Evolutionary conservation across 2,888 invertebrate species (phyloP).

Genomic region (Chydorus sphaericus): DNA sequence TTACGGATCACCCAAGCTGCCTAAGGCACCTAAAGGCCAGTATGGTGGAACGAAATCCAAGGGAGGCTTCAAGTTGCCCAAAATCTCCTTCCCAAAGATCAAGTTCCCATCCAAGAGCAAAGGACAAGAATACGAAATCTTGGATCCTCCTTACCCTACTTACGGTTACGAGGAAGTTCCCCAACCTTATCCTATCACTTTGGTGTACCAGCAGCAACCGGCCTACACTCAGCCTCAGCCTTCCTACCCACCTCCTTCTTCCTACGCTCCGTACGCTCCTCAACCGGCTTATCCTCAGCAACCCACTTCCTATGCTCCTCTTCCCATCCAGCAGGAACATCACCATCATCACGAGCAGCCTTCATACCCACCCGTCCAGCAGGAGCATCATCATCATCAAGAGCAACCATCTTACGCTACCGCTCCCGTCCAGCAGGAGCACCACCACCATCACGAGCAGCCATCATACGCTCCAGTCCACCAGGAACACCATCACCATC

Average conservation of each 20-base stretch:
- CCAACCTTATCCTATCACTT: constrained; percentile 13
- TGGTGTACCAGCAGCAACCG: constrained; percentile 12
- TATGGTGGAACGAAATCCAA: constrained; percentile 13
- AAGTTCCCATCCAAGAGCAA: constrained; percentile 11
- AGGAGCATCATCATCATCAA: neutral
- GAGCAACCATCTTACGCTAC: neutral
- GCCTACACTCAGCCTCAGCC: neutral
- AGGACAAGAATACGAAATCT: constrained; percentile 10
- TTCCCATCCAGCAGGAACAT: neutral
- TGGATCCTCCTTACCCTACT: constrained; percentile 13
- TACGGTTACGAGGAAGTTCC: constrained; percentile 13
- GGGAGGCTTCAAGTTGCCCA: constrained; percentile 11
- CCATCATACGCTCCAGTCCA: constrained; percentile 1
- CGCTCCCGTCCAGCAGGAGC: neutral
- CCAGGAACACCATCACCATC: constrained; percentile 3
- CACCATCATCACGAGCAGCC: no score
- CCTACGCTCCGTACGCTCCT: neutral
- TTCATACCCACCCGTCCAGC: neutral
- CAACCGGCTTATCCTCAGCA: neutral
- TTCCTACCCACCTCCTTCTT: neutral
- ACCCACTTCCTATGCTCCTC: neutral
- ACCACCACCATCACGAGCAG: neutral
- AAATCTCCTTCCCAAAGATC: constrained; percentile 12
- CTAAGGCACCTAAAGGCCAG: constrained; percentile 11
- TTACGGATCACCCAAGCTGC: constrained; percentile 10